A percentile compares a stretch with the other conserved stretches of the same genome.
These are phyloP conservation scores for Scolanthus callimorphus DNA, from an alignment of 92 coral and sea anemone species.

Conservation along the genomic window DNA sequence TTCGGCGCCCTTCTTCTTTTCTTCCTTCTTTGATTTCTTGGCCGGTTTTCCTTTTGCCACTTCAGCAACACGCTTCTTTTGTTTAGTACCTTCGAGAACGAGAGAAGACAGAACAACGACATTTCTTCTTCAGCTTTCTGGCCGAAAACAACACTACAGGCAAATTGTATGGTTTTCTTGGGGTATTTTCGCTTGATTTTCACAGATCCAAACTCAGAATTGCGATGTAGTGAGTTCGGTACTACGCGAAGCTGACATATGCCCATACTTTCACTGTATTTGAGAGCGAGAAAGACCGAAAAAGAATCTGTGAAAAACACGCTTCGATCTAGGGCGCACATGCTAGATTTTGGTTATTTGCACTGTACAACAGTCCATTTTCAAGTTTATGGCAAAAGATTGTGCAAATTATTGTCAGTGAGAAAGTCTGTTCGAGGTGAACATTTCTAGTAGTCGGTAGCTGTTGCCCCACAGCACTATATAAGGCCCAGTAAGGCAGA, in stretches of 20 bases:
- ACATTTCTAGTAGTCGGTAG: slow-evolving; percentile 16
- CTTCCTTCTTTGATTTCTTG: slow-evolving; percentile 58
- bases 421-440: slow-evolving; percentile 19
- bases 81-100: slow-evolving; percentile 69
- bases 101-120: slow-evolving; percentile 49
- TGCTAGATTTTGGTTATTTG: slow-evolving; percentile 15
- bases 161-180: slow-evolving; percentile 25
- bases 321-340: slow-evolving; percentile 22
- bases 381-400: background rate
- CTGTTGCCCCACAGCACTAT: slow-evolving; percentile 40
- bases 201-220: slow-evolving; percentile 10
- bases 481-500: slow-evolving; percentile 55
- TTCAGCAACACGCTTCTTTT: slow-evolving; percentile 86
- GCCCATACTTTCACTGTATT: slow-evolving; percentile 20
- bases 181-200: slow-evolving; percentile 16
- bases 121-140: slow-evolving; percentile 53
- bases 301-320: slow-evolving; percentile 9
- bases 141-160: slow-evolving; percentile 34
- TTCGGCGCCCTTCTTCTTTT: slow-evolving; percentile 26
- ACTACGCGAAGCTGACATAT: slow-evolving; percentile 16
- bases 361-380: slow-evolving; percentile 8
- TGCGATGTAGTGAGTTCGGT: slow-evolving; percentile 15
- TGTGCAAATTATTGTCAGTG: slow-evolving; percentile 15
- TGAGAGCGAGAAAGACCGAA: background rate
- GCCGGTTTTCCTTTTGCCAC: slow-evolving; percentile 55